Base-by-base conservation (phyloP, 2,797 vertebrate genomes). In the Vespertilio murinus region DNA sequence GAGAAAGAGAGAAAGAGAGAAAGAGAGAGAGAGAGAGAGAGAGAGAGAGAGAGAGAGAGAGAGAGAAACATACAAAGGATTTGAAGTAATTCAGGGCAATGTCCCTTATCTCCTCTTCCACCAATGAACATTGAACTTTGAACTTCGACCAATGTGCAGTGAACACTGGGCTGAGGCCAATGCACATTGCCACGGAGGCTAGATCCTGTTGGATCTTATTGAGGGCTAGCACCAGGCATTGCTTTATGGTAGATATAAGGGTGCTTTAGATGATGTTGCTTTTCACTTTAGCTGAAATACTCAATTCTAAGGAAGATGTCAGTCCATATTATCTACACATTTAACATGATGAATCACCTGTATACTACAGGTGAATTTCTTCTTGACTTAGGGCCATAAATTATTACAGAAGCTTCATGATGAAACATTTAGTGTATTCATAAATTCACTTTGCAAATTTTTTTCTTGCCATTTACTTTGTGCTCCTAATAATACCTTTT, bases 251-350 rank as follows among this genome's bases (percentile, higher is more conserved):
- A 2, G 4, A 8, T 38, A 40, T 69, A 42, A 70, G 40, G 14
- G 30, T 92, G 4, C 2, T 75, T 93, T 83, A 22, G 2, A 22
- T 30, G 18, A 40, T 59, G 7, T 79, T 83, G 30, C 20, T 88
- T 90, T 80, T 67, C 73, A 47, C 23, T 35, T 49, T 67, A 71
- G 52, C 52, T n/a, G 30, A 84, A 86, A 71, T 74, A 11, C 17
- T 71, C 67, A 18, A 25, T 14, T 14, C 45, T 67, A 69, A 23
- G 38, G 3, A 54, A 20, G 28, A 28, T 56, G 25, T 47, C 38
- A 75, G 9, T 77, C 30, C 22, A 45, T 23, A 30, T 80, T 91
- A 25, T 2, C 1, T 18, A 78, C 45, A 17, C 20, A 40, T 59
- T 69, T 85, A 28, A 8, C 33, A 40, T 28, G 59, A 81, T 67